These are phyloP conservation scores for Leptinotarsa tumamoca DNA, from an alignment of 2,888 invertebrate species.

Conservation along the genomic window DNA sequence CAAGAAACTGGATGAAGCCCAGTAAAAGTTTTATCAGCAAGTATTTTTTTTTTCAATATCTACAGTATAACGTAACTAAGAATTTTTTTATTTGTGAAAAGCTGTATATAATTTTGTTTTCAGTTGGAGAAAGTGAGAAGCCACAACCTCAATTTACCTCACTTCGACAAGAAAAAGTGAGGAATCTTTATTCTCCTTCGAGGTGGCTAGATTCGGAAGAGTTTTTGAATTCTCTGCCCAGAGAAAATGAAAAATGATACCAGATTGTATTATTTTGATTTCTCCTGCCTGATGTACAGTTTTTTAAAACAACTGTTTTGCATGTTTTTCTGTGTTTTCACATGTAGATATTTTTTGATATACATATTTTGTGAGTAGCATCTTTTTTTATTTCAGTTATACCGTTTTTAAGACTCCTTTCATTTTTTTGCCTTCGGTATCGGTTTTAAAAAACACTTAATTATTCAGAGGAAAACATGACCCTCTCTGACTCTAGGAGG, in stretches of 20 bases:
- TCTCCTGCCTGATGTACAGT: too few relatives aligned
- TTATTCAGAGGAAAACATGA: too few relatives aligned
- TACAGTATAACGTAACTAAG: not conserved
- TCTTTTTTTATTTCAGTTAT: too few relatives aligned
- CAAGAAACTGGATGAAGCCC: constrained; percentile 38
- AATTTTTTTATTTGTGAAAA: not conserved
- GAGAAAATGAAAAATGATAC: not conserved
- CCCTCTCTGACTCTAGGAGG: too few relatives aligned
- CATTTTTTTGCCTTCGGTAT: too few relatives aligned
- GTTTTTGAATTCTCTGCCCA: not conserved
- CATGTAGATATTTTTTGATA: too few relatives aligned
- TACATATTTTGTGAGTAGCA: too few relatives aligned
- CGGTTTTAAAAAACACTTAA: too few relatives aligned
- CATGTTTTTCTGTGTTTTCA: too few relatives aligned
- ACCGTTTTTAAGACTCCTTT: too few relatives aligned
- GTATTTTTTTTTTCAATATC: constrained; percentile 1
- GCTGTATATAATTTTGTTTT: constrained; percentile 1
- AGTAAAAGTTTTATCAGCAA: constrained; percentile 26
- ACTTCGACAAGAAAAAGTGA: constrained; percentile 5
- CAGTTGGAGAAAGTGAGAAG: not conserved
- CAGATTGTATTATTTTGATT: not conserved
- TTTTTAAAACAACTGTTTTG: too few relatives aligned
- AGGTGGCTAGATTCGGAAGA: constrained; percentile 12
- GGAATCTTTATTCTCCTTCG: constrained; percentile 22
- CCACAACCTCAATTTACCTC: not conserved